Evolutionary conservation across 2,888 invertebrate genomes (phyloP).

Genomic region (Drosophila merina): DNA sequence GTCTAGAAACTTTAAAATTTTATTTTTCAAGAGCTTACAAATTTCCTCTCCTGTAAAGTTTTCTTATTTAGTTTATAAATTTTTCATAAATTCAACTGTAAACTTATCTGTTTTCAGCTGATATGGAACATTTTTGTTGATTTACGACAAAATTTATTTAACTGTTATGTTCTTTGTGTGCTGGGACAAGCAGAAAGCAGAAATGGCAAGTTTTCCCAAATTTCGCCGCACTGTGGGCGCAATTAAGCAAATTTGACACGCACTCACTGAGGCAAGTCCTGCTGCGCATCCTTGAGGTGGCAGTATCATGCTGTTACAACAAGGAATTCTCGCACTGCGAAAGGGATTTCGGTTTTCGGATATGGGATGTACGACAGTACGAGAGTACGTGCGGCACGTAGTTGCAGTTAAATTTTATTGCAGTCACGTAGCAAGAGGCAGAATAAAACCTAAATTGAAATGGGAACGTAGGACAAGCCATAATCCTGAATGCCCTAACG

Average conservation of each 20-base stretch:
- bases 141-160: conserved; percentile 9
- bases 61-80: no score
- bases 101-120: conserved; percentile 5
- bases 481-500: conserved; percentile 5
- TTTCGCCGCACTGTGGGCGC: conserved; percentile 28
- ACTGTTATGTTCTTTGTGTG: conserved; percentile 1
- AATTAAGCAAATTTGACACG: conserved; percentile 48
- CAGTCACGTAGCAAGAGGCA: conserved; percentile 63
- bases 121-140: neutral
- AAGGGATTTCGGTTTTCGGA: conserved; percentile 13
- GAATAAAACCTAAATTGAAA: conserved; percentile 22
- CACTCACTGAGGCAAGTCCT: conserved; percentile 28
- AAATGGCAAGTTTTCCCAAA: conserved; percentile 19
- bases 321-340: conserved; percentile 13
- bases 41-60: no score
- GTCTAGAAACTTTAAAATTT: neutral
- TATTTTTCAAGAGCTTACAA: neutral
- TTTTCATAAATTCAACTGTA: neutral
- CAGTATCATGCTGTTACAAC: neutral
- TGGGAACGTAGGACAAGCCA: neutral
- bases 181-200: conserved; percentile 1
- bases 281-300: conserved; percentile 44
- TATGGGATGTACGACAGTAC: conserved; percentile 2
- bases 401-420: conserved; percentile 76
- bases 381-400: conserved; percentile 59